Percentiles rank a stretch among this genome's conserved stretches.
phyloP scores from a whole-genome alignment of 1,140 invertebrate species.

The Hycleus phaleratus region DNA sequence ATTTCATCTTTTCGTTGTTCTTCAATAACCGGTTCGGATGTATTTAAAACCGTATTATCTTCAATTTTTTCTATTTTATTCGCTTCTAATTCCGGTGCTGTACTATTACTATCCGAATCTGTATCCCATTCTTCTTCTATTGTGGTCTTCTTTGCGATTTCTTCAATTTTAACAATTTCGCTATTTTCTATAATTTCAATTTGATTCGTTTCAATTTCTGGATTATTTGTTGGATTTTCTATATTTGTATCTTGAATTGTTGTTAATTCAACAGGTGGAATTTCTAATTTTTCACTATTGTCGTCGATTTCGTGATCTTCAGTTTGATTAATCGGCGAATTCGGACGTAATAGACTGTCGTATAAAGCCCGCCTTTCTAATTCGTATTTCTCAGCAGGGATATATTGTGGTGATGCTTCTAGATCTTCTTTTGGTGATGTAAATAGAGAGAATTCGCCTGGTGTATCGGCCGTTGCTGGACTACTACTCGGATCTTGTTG shows the following conservation, averaged over 20 bases:
- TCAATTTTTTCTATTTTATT: not conserved
- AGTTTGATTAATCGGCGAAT: slow-evolving; percentile 15
- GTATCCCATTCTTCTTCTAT: slow-evolving; percentile 31
- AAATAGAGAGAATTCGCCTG: slow-evolving; percentile 33
- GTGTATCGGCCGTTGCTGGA: slow-evolving; percentile 35
- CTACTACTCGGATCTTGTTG: slow-evolving; percentile 37
- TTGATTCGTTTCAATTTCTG: not conserved
- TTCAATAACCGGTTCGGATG: not conserved
- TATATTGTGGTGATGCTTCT: slow-evolving; percentile 39
- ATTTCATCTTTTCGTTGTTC: slow-evolving; percentile 28
- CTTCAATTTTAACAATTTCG: not conserved
- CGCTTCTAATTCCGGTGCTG: slow-evolving; percentile 21
- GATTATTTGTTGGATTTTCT: not conserved
- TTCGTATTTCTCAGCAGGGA: slow-evolving; percentile 41
- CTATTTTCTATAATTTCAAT: no score
- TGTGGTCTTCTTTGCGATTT: not conserved
- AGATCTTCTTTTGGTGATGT: slow-evolving; percentile 32
- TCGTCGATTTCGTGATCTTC: slow-evolving; percentile 20
- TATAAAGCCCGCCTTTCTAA: slow-evolving; percentile 38
- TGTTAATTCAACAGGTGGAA: no score
- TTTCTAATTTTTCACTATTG: not conserved
- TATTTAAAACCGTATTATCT: not conserved
- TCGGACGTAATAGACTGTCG: slow-evolving; percentile 36
- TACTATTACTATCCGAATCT: slow-evolving; percentile 30
- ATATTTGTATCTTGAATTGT: no score